These are phyloP conservation scores for Bombus huntii DNA, from an alignment of 1,140 invertebrate species.

Conservation along the genomic window DNA sequence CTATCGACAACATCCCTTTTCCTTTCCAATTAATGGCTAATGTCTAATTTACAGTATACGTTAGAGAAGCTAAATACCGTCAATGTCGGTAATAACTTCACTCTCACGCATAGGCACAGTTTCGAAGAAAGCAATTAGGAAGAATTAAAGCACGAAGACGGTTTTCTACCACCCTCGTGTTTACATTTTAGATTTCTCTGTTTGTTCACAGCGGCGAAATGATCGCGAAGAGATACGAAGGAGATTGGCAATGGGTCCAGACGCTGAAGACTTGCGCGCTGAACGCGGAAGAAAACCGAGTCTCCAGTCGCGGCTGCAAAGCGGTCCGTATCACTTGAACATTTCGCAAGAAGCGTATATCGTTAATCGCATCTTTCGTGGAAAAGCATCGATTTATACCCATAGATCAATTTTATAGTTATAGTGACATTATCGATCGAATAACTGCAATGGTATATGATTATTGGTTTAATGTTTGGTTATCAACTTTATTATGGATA, in stretches of 20 bases:
- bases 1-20: no score
- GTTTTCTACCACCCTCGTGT: background rate
- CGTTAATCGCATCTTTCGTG: background rate
- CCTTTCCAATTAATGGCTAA: background rate
- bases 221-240: conserved; percentile 95
- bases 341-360: background rate
- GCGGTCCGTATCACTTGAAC: conserved; percentile 84
- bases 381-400: background rate
- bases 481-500: no score
- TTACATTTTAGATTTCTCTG: conserved; percentile 53
- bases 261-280: conserved; percentile 87
- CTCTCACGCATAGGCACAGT: background rate
- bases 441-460: background rate
- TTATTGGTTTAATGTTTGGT: background rate
- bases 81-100: conserved; percentile 39
- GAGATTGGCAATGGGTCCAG: conserved; percentile 93
- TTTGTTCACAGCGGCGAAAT: conserved; percentile 89
- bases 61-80: background rate
- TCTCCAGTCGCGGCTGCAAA: conserved; percentile 93
- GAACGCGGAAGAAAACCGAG: conserved; percentile 91
- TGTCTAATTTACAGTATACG: background rate
- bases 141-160: conserved; percentile 16
- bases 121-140: background rate
- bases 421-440: background rate
- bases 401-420: no score